Conservation (phyloP, 1,140 invertebrate species). For the Tachypleus tridentatus region DNA sequence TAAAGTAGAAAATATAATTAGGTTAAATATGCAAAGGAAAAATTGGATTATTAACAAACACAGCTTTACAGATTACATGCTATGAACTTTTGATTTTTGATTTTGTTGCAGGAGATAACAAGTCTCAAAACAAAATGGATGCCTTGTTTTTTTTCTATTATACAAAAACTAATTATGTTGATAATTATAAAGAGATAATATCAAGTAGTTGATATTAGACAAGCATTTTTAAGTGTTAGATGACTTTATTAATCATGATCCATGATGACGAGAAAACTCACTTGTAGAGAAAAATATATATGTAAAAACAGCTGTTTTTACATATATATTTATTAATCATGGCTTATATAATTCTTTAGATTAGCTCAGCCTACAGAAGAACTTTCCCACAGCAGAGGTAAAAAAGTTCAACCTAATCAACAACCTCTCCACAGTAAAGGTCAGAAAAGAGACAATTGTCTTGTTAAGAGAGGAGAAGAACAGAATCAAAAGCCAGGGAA, state of each 20-base stretch:
- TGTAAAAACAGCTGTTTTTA: no score
- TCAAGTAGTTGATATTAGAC: no score
- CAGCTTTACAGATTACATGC: neutral
- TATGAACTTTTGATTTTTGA: slow-evolving; percentile 31
- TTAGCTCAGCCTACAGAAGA: slow-evolving; percentile 6
- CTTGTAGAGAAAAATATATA: no score
- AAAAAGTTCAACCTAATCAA: slow-evolving; percentile 32
- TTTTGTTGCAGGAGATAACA: neutral
- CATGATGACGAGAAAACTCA: no score
- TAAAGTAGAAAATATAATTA: slow-evolving; percentile 8
- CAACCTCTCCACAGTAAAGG: slow-evolving; percentile 26
- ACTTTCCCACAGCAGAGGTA: slow-evolving; percentile 41
- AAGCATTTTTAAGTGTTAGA: no score
- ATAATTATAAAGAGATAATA: no score
- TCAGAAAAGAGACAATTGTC: slow-evolving; percentile 29
- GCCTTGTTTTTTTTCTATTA: no score
- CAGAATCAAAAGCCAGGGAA: no score
- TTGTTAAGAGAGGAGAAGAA: slow-evolving; percentile 26
- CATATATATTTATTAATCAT: no score
- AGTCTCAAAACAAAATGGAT: no score
- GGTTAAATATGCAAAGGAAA: slow-evolving; percentile 16
- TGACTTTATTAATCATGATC: no score
- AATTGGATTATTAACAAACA: slow-evolving; percentile 3
- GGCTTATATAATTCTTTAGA: slow-evolving; percentile 1
- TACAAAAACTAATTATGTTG: no score